Conservation (phyloP, 2,888 invertebrate genomes). For the Metacarcinus magister region DNA sequence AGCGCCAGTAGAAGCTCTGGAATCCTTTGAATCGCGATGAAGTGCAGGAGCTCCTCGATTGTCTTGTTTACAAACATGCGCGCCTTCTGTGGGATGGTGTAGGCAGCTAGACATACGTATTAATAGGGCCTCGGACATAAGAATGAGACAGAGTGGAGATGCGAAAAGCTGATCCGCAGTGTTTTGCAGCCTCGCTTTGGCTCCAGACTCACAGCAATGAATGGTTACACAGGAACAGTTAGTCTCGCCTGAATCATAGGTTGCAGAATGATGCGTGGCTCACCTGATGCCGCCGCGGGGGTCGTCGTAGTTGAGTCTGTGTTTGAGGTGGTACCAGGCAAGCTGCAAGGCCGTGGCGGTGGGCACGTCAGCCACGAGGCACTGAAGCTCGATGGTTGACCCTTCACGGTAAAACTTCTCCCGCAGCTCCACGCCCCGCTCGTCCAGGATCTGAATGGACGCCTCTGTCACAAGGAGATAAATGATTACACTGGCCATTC, state of each 20-base stretch:
- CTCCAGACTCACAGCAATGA: no score
- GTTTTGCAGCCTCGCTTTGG: no score
- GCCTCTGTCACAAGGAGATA: slow-evolving; percentile 60
- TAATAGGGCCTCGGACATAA: no score
- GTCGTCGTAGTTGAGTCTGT: slow-evolving; percentile 78
- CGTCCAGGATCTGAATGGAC: slow-evolving; percentile 77
- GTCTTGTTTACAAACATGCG: not conserved
- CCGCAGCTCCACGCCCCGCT: slow-evolving; percentile 73
- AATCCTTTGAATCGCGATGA: not conserved
- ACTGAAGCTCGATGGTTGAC: slow-evolving; percentile 78
- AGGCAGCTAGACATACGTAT: no score
- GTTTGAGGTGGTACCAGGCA: slow-evolving; percentile 73
- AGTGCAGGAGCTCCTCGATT: slow-evolving; percentile 29
- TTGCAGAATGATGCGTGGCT: no score
- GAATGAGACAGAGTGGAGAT: no score
- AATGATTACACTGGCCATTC: no score
- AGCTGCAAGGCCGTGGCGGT: slow-evolving; percentile 72
- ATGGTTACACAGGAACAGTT: no score
- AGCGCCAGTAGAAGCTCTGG: not conserved
- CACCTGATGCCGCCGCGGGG: slow-evolving; percentile 76
- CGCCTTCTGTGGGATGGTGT: no score
- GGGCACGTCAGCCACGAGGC: slow-evolving; percentile 76
- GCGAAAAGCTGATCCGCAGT: no score
- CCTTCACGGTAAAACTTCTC: slow-evolving; percentile 80
- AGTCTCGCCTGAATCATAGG: no score